Evolutionary conservation across 1,140 invertebrate species (phyloP).

Genomic region (Lordiphosa stackelbergi): DNA sequence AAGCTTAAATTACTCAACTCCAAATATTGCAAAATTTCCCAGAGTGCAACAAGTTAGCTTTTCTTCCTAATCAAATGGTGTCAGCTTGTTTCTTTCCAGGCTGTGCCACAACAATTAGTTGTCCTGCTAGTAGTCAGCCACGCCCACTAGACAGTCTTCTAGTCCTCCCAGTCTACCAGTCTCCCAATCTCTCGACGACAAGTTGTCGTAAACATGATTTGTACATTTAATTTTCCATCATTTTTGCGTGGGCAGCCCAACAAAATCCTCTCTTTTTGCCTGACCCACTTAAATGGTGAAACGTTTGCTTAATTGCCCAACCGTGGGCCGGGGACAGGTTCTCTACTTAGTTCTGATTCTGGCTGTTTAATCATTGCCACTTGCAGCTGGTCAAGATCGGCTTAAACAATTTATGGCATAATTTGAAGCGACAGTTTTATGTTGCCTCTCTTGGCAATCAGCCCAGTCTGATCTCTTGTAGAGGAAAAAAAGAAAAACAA

Average conservation of each 20-base stretch:
- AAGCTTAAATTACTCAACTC: no score
- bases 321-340: constrained; percentile 46
- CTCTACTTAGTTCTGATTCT: constrained; percentile 9
- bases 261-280: constrained; percentile 2
- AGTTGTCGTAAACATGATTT: constrained; percentile 68
- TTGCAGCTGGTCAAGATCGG: constrained; percentile 9
- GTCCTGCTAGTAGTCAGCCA: constrained; percentile 30
- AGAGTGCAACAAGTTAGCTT: constrained; percentile 42
- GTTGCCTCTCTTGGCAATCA: constrained; percentile 12
- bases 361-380: constrained; percentile 45
- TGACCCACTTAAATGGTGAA: constrained; percentile 38
- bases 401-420: constrained; percentile 36
- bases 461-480: not conserved
- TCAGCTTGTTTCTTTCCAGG: constrained; percentile 36
- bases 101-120: constrained; percentile 56
- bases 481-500: constrained; percentile 1
- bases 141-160: constrained; percentile 40
- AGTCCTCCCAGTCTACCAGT: constrained; percentile 9
- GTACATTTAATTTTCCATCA: constrained; percentile 68
- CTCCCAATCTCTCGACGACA: constrained; percentile 41
- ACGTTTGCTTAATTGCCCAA: constrained; percentile 46
- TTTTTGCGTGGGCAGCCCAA: constrained; percentile 30
- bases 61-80: constrained; percentile 67
- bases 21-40: no score
- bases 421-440: constrained; percentile 5